These are phyloP conservation scores for Drosophila lacteicornis DNA, from an alignment of 1,140 invertebrate genomes.

Conservation along the genomic window DNA sequence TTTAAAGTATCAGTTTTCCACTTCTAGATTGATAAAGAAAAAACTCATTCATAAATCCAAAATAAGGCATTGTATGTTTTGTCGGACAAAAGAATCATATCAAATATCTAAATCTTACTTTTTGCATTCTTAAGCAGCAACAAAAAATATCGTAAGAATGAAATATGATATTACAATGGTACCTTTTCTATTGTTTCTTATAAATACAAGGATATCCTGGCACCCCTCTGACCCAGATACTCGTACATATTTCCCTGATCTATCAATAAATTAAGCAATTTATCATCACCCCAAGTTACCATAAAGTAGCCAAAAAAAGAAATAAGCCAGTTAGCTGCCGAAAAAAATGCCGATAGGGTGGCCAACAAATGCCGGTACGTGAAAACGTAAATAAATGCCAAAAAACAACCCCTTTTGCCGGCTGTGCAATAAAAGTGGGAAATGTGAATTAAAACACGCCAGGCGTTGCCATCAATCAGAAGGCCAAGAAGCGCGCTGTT, in stretches of 20 bases:
- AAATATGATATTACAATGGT: constrained; percentile 5
- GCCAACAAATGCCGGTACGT: constrained; percentile 56
- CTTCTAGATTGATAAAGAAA: not conserved
- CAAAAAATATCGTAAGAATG: not conserved
- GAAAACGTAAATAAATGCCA: constrained; percentile 26
- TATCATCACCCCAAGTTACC: constrained; percentile 39
- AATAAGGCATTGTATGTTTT: not conserved
- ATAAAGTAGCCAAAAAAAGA: constrained; percentile 31
- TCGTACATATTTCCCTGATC: not conserved
- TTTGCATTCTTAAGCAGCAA: not conserved
- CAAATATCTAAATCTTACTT: not conserved
- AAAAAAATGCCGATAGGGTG: constrained; percentile 28
- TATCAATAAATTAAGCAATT: constrained; percentile 62
- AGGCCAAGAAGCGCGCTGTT: constrained; percentile 40
- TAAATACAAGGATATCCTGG: not conserved
- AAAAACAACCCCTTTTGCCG: constrained; percentile 58
- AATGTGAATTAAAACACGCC: constrained; percentile 61
- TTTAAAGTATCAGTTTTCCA: not conserved
- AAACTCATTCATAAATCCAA: not conserved
- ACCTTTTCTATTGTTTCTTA: not conserved
- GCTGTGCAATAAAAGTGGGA: constrained; percentile 31
- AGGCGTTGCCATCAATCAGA: constrained; percentile 70
- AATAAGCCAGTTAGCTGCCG: constrained; percentile 25
- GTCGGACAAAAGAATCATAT: not conserved
- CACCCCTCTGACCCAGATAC: constrained; percentile 19